Base-by-base conservation (phyloP, 2,888 invertebrate species). In the Pseudolycoriella hygida region DNA sequence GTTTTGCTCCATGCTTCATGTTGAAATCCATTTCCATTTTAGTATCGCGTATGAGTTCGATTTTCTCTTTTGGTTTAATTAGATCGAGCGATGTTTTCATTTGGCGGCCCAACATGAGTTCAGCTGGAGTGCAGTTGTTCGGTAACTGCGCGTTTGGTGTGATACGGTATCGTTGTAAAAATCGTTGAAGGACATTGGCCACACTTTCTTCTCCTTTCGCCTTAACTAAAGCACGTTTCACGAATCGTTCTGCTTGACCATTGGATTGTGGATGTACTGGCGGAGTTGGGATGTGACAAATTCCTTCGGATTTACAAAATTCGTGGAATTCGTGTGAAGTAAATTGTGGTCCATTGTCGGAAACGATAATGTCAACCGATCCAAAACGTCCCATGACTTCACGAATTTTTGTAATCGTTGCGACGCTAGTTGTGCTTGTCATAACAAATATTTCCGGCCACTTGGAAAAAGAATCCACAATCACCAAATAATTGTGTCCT, bases 401-500 rank as follows among this genome's bases (percentile, higher is more conserved):
- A 12, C 34, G 4, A 6, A 43, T 32, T 32, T 34, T 32, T 3
- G 11, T 14, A 6, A 43, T 43, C n/a, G 34, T 34, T 17, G 17
- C n/a, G 2, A 6, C 5, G 17, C 32, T 18, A 2, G 43, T 43
- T 8, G 18, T 34, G 17, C 2, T 3, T 34, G 11, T 34, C 17
- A 32, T 43, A 14, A 30, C 32, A 18, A 43, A 43, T 5, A 34
- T 30, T 34, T 43, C 43, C 3, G 19, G 14, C 60, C 61, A 67
- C 49, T 64, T 66, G 1, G 61, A 60, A 50, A 54, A 56, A 2
- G 61, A 53, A 49, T 66, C 64, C 3, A 60, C 55, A 3, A 64
- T 51, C 14, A 66, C 50, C 3, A 63, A 48, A 43, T 57, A 59
- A 51, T 52, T 54, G 8, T 47, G 46, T 3, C 53, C 55, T 5